Evolutionary conservation across 2,797 vertebrate genomes (phyloP).

Genomic region (Cossypha polioptera): DNA sequence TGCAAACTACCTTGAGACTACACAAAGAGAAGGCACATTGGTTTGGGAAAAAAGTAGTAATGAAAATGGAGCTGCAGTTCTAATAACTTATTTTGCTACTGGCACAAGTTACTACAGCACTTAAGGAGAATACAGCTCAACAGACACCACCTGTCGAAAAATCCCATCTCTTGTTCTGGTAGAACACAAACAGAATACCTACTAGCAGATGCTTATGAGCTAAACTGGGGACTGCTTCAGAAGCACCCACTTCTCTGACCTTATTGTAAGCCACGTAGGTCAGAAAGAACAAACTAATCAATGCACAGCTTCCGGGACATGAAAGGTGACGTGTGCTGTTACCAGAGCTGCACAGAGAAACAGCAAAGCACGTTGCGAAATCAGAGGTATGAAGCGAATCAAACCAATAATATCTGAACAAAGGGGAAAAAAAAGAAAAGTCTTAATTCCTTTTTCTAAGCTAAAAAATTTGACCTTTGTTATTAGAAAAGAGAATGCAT

Average conservation of each 20-base stretch:
- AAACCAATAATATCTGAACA: neutral
- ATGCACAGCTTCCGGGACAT: neutral
- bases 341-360: neutral
- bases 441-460: neutral
- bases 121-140: neutral
- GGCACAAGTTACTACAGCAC: neutral
- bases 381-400: neutral
- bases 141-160: neutral
- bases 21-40: rapidly evolving
- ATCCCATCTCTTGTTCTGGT: neutral
- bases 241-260: neutral
- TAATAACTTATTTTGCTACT: neutral
- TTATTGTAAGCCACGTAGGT: neutral
- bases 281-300: neutral
- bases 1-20: neutral
- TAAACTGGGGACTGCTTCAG: neutral
- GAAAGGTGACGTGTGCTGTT: neutral
- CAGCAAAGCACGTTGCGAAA: neutral
- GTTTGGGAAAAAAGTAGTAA: neutral
- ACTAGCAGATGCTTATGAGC: neutral
- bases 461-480: neutral
- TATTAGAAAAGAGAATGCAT: neutral
- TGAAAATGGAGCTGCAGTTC: neutral
- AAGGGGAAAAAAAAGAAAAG: neutral
- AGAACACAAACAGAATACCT: neutral